Evolutionary conservation across 2,113 vertebrate genomes (phyloP).

Genomic region (Melanerpes aurifrons): DNA sequence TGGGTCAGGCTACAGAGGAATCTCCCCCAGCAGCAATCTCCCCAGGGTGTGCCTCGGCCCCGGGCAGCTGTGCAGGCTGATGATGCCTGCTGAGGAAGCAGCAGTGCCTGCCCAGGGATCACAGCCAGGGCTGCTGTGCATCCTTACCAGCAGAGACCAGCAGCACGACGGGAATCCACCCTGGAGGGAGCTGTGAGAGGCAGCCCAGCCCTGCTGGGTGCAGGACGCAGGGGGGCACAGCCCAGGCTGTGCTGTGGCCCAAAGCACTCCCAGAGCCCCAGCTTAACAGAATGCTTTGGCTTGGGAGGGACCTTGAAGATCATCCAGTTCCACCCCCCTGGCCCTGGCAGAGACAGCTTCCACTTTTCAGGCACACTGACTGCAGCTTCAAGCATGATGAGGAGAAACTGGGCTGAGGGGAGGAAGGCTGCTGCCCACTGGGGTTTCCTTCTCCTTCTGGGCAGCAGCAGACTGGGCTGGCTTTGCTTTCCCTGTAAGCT

Average conservation of each 20-base stretch:
- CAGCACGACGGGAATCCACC: background rate
- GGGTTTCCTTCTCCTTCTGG: background rate
- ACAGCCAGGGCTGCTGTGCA: background rate
- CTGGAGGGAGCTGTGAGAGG: background rate
- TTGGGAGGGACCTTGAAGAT: no score
- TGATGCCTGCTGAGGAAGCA: background rate
- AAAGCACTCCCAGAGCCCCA: no score
- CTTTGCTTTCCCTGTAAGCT: background rate
- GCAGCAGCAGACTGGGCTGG: background rate
- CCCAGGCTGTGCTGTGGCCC: no score
- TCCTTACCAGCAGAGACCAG: background rate
- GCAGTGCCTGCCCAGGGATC: background rate
- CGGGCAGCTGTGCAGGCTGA: no score
- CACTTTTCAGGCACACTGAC: no score
- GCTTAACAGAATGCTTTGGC: no score
- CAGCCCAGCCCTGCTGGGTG: background rate
- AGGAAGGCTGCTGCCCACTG: background rate
- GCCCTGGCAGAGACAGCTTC: no score
- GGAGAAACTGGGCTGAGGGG: background rate
- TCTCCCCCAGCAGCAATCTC: background rate
- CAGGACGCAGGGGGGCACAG: background rate
- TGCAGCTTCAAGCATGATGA: background rate
- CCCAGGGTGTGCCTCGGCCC: no score
- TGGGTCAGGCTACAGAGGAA: fast-evolving
- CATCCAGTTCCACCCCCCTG: no score